Base-by-base conservation (phyloP, 1,140 invertebrate species). In the Tetramorium alpestre region DNA sequence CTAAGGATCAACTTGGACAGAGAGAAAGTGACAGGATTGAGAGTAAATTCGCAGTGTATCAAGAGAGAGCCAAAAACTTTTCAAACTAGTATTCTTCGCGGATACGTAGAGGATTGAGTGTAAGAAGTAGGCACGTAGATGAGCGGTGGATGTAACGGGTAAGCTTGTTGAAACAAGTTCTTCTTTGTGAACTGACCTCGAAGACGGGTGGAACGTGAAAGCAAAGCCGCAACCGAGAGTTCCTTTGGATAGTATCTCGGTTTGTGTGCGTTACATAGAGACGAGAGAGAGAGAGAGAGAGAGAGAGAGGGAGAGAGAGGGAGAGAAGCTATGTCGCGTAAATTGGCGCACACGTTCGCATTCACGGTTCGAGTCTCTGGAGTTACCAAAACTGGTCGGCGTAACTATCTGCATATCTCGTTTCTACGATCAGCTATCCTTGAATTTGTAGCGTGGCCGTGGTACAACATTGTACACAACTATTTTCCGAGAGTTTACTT, bases 151-250 rank as follows among this genome's bases (percentile, higher is more conserved):
- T 88, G 84, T 85, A 89, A 87, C 86, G 87, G 89, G 80, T 67
- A 65, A 72, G 87, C 56, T 86, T 69, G 62, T 72, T 85, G 85
- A 91, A 90, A 90, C 89, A 91, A 90, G 87, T 90, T 91, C 85
- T 67, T 73, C 77, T 73, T 88, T 88, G 90, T 88, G 73, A 90
- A 90, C 89, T 90, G 60, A 47, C 62, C 47, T 85, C 85, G 77
- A 89, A 91, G 88, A 85, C 64, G 67, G 67, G 60, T 81, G 85
- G 65, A 77, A 85, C 16, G 58, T 54, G 49, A 64, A n/a, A 54
- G 38, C 16, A 41, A 47, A 44, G 16, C 51, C 5, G n/a, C 38
- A 73, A 60, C 41, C 54, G 54, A 47, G 38, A 70, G 11, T 70
- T 49, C 38, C 69, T 47, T 38, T 18, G 18, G 41, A 82, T 47